Base-by-base conservation (phyloP, 2,888 invertebrate species). In the Biston stratarius region DNA sequence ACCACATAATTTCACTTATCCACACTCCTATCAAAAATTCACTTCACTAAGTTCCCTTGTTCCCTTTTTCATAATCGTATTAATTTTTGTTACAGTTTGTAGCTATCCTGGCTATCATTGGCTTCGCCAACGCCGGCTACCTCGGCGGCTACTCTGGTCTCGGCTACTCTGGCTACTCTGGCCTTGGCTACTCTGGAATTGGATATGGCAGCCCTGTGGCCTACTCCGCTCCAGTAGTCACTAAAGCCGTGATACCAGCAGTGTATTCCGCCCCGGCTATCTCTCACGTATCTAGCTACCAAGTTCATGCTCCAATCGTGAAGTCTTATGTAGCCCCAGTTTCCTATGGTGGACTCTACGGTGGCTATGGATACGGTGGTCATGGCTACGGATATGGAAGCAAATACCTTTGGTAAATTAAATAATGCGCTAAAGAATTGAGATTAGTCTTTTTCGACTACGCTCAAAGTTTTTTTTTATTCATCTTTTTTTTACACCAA, bases 221-320 rank as follows among this genome's bases (percentile, higher is more conserved):
- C 0, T 83, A 86, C 77, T 59, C 79, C 8, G 77, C 82, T 24
- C 84, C 84, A 12, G 67, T 82, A 38, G 77, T 82, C 5, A 69
- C 77, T 1, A 83, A 82, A 49, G 60, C 82, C 6, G 77, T 82
- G 14, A 70, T 81, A n/a, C 83, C 83, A 7, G 71, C 80, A 40
- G 72, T 78, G n/a, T 79, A 83, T 6, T 75, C 82, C 45, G 75
- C 82, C 5, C 83, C 80, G 40, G 87, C 87, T 0, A 52, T 87
- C 12, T 88, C 88, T 0, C 77, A 81, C 11, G 84, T 87, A 0
- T 87, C 87, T 2, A 85, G 85, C 55, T 86, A 86, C 73, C 83
- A 83, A 69, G 78, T 86, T 0, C 86, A 86, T 66, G 72, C 85
- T 3, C 84, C 85, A 0, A 38, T 83, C 12, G 74, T 83, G 34